Base-by-base conservation (phyloP, 2,797 vertebrate genomes). In the Tamandua tetradactyla region DNA sequence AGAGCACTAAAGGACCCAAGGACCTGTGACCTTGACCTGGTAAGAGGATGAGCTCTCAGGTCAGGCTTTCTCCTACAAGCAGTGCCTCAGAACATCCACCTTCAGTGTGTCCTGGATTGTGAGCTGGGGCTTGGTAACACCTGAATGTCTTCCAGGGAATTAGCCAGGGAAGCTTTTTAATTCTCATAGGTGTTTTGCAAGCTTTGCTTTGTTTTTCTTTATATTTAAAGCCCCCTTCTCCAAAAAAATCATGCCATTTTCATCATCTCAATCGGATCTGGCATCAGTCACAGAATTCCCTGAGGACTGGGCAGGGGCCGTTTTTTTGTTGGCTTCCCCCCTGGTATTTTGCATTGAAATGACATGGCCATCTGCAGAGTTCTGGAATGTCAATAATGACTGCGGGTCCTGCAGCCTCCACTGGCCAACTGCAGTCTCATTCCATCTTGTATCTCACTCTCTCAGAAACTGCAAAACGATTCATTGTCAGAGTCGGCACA, bases 151-250 rank as follows among this genome's bases (percentile, higher is more conserved):
- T 83, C 97, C 97, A 13, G 98, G 98, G 90, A 99, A 98, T 32
- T 99, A 97, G 81, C 99, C 99, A 35, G 99, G 99, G 25, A 99
- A 98, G 96, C 98, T 99, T 96, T 99, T 98, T 96, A 99, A 97
- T 97, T 99, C 99, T 5, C 99, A 98, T 99, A 99, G 99, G 71
- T 99, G 98, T 95, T 99, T 99, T 92, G 99, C 99, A 94, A 99
- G 99, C 99, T 99, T 99, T 87, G 99, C 99, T 98, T 99, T 99
- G 98, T 99, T 99, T 97, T 99, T 99, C 97, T 99, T 99, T 97
- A 99, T 99, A 96, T 99, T 99, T 95, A 99, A 97, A n/a, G 99
- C 99, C 96, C 99, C 99, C 97, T 99, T 99, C 97, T 98, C 97
- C 95, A 99, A 98, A 94, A 99, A 99, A 97, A 98, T 95, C 3